Base-by-base conservation (phyloP, 2,888 invertebrate species). In the Selenia dentaria region DNA sequence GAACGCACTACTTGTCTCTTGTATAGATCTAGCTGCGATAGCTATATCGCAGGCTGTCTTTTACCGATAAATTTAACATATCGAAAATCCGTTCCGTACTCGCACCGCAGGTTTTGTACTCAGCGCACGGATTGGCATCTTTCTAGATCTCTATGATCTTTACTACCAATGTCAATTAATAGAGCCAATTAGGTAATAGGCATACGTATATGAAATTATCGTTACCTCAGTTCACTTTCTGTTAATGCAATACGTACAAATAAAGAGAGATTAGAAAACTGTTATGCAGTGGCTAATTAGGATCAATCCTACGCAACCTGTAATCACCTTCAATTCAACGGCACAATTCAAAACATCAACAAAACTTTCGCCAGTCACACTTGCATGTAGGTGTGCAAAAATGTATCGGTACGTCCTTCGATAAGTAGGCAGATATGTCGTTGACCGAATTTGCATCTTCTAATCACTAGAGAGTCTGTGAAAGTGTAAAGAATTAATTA, bases 401-500 rank as follows among this genome's bases (percentile, higher is more conserved):
- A 43, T 52, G 44, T 60, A 64, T 52, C 56, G 54, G 43, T 55
- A 59, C 61, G 72, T 74, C 77, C 78, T 78, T 79, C 68, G 57
- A 44, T 28, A 75, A 75, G 76, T 81, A 78, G 85, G 83, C 65
- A 75, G 77, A 67, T 67, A 49, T 78, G 80, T 72, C 83, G 62
- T 51, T 62, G 75, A 60, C 70, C 81, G 71, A 73, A 76, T 76
- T 78, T 59, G 64, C 65, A 59, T 51, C 56, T 38, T 52, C 59
- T 62, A 64, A 67, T 66, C 59, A 61, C 54, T 24, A 48, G 47
- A 55, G 59, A 48, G 57, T 59, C 72, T 72, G 78, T 71, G 87
- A 88, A 88, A 88, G 87, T 83, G 80, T 80, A 73, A 79, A 79
- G 77, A 76, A 80, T 80, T 83, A 85, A 84, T 85, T 79, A 76